These are phyloP conservation scores for Poeciliopsis paucimaculata DNA, from an alignment of 2,797 vertebrate species.

Conservation along the genomic window DNA sequence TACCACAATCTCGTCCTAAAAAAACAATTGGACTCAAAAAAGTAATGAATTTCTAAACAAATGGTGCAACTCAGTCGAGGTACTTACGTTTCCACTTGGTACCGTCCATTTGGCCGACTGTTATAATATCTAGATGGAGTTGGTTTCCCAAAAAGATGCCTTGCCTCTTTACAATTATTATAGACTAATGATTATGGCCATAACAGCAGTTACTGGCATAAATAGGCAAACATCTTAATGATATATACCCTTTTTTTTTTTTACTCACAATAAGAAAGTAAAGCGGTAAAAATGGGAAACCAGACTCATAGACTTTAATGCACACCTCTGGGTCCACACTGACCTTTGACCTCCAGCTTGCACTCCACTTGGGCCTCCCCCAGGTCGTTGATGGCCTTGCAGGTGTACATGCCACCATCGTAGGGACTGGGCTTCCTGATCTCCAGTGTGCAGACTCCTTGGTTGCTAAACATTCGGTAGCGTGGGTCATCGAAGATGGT, in stretches of 20 bases:
- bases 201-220: not conserved
- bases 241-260: not conserved
- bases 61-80: slow-evolving; percentile 47
- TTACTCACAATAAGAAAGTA: not conserved
- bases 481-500: slow-evolving; percentile 90
- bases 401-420: slow-evolving; percentile 91
- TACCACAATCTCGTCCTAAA: not conserved
- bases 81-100: slow-evolving; percentile 71
- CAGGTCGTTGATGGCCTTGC: slow-evolving; percentile 91
- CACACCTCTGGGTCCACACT: slow-evolving; percentile 52
- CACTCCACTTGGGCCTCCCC: slow-evolving; percentile 95
- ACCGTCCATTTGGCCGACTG: slow-evolving; percentile 49
- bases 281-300: slow-evolving; percentile 47
- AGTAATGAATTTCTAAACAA: slow-evolving; percentile 40
- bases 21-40: not conserved
- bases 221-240: not conserved
- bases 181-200: not conserved
- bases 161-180: slow-evolving; percentile 10
- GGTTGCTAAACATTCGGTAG: slow-evolving; percentile 98
- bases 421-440: slow-evolving; percentile 96
- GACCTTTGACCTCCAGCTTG: slow-evolving; percentile 99
- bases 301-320: slow-evolving; percentile 25
- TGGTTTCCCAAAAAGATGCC: slow-evolving; percentile 58
- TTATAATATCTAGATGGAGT: slow-evolving; percentile 10
- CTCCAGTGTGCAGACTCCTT: slow-evolving; percentile 96